Evolutionary conservation across 23 tunicate genomes (phyloP), one percentile per base, ranked within the genome.

Genomic region (Halocynthia roretzi): DNA sequence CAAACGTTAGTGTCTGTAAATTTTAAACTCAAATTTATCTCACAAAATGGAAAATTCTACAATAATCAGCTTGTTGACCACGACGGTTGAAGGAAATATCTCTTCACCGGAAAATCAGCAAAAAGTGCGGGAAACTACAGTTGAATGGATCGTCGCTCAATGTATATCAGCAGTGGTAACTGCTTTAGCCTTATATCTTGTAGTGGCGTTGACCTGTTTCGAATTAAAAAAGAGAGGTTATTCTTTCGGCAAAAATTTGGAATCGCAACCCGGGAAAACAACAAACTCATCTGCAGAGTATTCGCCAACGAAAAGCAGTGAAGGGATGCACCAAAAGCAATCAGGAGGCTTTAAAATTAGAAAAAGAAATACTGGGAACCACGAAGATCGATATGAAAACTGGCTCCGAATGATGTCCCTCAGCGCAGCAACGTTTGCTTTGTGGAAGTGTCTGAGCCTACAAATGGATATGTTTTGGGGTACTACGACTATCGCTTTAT

Each of bases 141-240:
- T 56, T 10, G 76, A 71, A 71, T 71, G 76, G 76, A 71, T 71
- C 18, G 76, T 71, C 11, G 76, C 76, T 10, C 18, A 71, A 71
- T 20, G 76, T 18, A 71, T 71, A 51, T 22, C 56, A 14, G 76
- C 50, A 11, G 51, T 50, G 15, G 56, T 50, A 12, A 71, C 76
- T 0, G n/a, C 18, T 20, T 71, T 71, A 11, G 56, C 76, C 54
- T 4, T 71, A 10, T 71, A 71, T 44, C 56, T 71, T 9, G 76
- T 71, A 50, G 40, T 15, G 14, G 54, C 76, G 12, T 51, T 71
- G 50, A 22, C 18, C 12, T 44, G 10, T 17, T 71, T 20, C 18
- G 76, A 71, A 18, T 12, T 71, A 56, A 48, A 10, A 50, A 71
- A 71, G 51, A 54, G 76, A 14, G 76, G 76, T 12, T 48, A 48